Evolutionary conservation across 1,140 invertebrate genomes (phyloP), one percentile per base, ranked within the genome.

Genomic region (Cydia fagiglandana): DNA sequence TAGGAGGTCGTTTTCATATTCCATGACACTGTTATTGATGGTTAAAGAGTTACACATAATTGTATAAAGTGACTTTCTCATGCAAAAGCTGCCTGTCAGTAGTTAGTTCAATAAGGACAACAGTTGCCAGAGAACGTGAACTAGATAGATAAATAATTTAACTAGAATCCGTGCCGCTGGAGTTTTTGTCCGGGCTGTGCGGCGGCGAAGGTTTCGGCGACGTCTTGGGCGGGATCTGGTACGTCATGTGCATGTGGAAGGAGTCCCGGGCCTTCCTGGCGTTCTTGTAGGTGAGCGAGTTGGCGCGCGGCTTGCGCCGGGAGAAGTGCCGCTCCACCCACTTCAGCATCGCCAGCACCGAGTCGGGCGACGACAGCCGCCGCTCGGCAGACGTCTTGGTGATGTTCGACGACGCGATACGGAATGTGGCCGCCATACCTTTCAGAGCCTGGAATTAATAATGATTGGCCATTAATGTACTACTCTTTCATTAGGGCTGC

Each of bases 351-450:
- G 97, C 97, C 13, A 98, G 93, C 0, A 98, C 97, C 0, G 97
- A 97, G 88, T 98, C 97, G 7, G 97, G 97, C 28, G 96, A 97
- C 0, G 97, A 97, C 41, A 98, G 92, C 78, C 97, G 95, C 64
- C 96, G 94, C 86, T 98, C 97, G 0, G 97, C 97, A 1, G 96
- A 96, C 1, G 97, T 98, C 80, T 96, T 96, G n/a, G 96, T 96
- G 79, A 97, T 97, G 80, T 96, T 94, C 3, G 96, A 97, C 0
- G 96, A 96, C 0, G 97, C 96, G 2, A 98, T 96, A 41, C 97
- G 94, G 94, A 98, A 98, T 7, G 97, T 98, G 0, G 97, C 96
- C 2, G 97, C 97, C 96, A 98, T 98, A 87, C 96, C 96, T 94
- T 97, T 97, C 15, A 97, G 87, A 4, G 96, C 96, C 96, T 97